A percentile compares a stretch with the other conserved stretches of the same genome.
These are phyloP conservation scores for Cabera pusaria DNA, from an alignment of 2,888 invertebrate species.

Conservation along the genomic window DNA sequence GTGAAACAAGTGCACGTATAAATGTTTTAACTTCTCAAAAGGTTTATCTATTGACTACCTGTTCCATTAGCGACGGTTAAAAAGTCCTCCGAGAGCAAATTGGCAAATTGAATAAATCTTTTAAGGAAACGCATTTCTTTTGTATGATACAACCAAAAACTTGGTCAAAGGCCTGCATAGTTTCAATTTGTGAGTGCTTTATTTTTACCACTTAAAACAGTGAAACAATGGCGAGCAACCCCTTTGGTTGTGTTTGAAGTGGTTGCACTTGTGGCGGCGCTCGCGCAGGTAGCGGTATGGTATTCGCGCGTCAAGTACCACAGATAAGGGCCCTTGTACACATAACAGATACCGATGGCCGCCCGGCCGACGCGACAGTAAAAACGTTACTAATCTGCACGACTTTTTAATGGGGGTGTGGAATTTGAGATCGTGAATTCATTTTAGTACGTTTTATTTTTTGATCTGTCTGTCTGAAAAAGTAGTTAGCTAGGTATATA, in stretches of 20 bases:
- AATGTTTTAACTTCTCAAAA: constrained; percentile 2
- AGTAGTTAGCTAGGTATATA: too few relatives aligned
- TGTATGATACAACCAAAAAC: constrained; percentile 1
- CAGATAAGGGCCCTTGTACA: constrained; percentile 49
- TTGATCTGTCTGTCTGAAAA: too few relatives aligned
- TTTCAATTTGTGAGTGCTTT: constrained; percentile 22
- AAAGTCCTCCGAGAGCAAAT: constrained; percentile 1
- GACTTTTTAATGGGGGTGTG: constrained; percentile 14
- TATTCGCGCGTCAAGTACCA: constrained; percentile 58
- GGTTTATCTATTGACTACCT: constrained; percentile 1
- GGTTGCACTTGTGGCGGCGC: constrained; percentile 46
- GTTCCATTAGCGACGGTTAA: constrained; percentile 2
- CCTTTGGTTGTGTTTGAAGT: constrained; percentile 62
- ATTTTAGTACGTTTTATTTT: too few relatives aligned
- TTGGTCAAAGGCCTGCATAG: constrained; percentile 4
- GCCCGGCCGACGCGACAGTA: constrained; percentile 38
- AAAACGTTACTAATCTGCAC: constrained; percentile 39
- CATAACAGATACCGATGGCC: constrained; percentile 35
- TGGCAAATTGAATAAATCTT: constrained; percentile 3
- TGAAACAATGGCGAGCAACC: constrained; percentile 51
- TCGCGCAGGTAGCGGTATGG: constrained; percentile 60
- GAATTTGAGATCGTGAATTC: too few relatives aligned
- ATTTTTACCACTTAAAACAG: constrained; percentile 31
- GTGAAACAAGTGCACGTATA: constrained; percentile 13
- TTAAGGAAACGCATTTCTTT: neutral